These are phyloP conservation scores for Sebastes vulpes DNA, from an alignment of 2,797 vertebrate species.

Conservation along the genomic window DNA sequence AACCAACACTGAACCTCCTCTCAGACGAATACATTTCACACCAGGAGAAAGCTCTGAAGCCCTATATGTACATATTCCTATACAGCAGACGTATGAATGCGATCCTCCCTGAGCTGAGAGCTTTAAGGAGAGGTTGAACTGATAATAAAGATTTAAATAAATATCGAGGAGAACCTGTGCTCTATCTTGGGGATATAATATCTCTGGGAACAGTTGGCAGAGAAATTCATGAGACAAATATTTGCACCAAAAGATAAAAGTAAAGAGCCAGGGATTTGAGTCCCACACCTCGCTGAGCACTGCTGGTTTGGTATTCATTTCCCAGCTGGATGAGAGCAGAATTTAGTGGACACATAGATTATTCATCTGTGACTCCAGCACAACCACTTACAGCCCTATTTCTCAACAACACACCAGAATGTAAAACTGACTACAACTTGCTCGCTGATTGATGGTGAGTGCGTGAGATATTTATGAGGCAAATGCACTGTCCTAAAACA, in stretches of 20 bases:
- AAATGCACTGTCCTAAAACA: conserved; percentile 46
- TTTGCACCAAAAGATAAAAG: conserved; percentile 81
- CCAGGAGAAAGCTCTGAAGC: conserved; percentile 15
- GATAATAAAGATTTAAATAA: conserved; percentile 80
- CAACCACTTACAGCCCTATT: conserved; percentile 63
- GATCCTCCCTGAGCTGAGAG: conserved; percentile 56
- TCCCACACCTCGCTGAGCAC: conserved; percentile 78
- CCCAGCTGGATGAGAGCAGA: conserved; percentile 75
- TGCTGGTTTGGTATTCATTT: conserved; percentile 78
- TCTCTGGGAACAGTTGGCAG: conserved; percentile 66
- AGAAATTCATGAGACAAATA: conserved; percentile 81
- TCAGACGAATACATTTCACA: conserved; percentile 37
- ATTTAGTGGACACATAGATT: conserved; percentile 79
- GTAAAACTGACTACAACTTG: conserved; percentile 47
- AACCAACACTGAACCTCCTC: conserved; percentile 26
- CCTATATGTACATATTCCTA: conserved; percentile 34
- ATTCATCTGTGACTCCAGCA: conserved; percentile 73
- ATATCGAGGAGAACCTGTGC: conserved; percentile 59
- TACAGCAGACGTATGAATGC: conserved; percentile 45
- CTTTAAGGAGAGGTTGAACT: conserved; percentile 64
- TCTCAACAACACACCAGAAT: conserved; percentile 61
- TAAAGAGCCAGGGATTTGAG: conserved; percentile 74
- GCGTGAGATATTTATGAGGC: conserved; percentile 55
- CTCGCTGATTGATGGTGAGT: conserved; percentile 44
- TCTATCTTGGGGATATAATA: conserved; percentile 68